Evolutionary conservation across 2,113 vertebrate genomes (phyloP).

Genomic region (Sula dactylatra): DNA sequence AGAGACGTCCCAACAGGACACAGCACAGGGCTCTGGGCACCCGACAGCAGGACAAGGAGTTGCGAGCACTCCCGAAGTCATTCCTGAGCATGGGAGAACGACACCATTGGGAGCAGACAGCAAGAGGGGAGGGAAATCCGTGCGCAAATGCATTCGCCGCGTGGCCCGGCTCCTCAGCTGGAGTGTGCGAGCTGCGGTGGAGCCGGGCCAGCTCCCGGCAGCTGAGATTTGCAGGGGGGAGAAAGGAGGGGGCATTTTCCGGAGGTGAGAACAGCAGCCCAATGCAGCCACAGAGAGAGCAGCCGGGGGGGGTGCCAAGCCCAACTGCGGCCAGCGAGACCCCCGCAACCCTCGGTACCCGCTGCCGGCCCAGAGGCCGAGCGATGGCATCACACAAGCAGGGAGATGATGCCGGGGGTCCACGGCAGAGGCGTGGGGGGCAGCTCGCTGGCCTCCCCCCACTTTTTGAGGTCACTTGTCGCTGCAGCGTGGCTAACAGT

Average conservation of each 20-base stretch:
- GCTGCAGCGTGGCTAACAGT: not conserved
- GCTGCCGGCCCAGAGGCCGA: fast-evolving
- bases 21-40: fast-evolving
- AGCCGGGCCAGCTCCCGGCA: not conserved
- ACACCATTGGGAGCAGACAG: not conserved
- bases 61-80: not conserved
- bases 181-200: not conserved
- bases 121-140: not conserved
- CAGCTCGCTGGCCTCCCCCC: not conserved
- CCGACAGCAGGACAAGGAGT: not conserved
- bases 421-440: not conserved
- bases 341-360: not conserved
- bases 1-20: fast-evolving
- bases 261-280: not conserved
- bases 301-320: fast-evolving
- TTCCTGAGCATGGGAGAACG: fast-evolving
- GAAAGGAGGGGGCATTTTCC: not conserved
- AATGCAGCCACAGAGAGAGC: not conserved
- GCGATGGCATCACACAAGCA: not conserved
- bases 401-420: not conserved
- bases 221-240: not conserved
- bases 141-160: not conserved
- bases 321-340: not conserved
- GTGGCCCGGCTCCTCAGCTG: not conserved
- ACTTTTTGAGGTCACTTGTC: not conserved